Base-by-base conservation (phyloP, 92 coral and sea anemone species). In the Umimayanthus chanpuru region DNA sequence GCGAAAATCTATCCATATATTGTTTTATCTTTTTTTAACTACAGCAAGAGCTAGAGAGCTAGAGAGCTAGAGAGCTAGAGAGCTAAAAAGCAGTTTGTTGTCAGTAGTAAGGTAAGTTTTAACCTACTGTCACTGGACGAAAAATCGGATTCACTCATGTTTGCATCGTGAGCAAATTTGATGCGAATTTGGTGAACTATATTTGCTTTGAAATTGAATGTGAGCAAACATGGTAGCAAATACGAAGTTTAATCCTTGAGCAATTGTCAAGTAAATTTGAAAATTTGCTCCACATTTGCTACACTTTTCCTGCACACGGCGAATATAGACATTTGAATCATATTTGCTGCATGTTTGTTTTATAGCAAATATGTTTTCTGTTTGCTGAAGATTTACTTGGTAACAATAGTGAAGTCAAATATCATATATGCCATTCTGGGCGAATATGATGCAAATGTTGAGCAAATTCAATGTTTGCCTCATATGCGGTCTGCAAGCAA, bases 401-500 rank as follows among this genome's bases (percentile, higher is more conserved):
- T 76, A 76, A 40, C 55, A 76, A 76, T 9, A 76, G 79, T 76
- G 79, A 76, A 40, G 79, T 76, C 55, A 76, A 76, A 38, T 38
- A 39, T 76, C 79, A 76, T 20, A 39, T 76, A 76, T 76, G 79
- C 79, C 79, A 39, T 76, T 76, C 56, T 76, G 55, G 50, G 79
- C 79, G 56, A 76, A 76, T 76, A 76, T 76, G 79, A 8, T 76
- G 56, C 79, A 76, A 40, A 76, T 55, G 79, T 76, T 76, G 79
- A 76, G 79, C 79, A 76, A 76, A 76, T 40, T 39, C 55, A 76
- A 41, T 76, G 79, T 76, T 76, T 76, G 79, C 79, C 55, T 76
- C 79, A 76, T 30, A 76, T 76, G 79, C 79, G 79, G 79, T 39
- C 28, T 76, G 56, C 79, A 76, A 76, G 79, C 56, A 76, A 75